Evolutionary conservation across 2,888 invertebrate species (phyloP), one percentile per base, ranked within the genome.

Genomic region (Rhingia campestris): DNA sequence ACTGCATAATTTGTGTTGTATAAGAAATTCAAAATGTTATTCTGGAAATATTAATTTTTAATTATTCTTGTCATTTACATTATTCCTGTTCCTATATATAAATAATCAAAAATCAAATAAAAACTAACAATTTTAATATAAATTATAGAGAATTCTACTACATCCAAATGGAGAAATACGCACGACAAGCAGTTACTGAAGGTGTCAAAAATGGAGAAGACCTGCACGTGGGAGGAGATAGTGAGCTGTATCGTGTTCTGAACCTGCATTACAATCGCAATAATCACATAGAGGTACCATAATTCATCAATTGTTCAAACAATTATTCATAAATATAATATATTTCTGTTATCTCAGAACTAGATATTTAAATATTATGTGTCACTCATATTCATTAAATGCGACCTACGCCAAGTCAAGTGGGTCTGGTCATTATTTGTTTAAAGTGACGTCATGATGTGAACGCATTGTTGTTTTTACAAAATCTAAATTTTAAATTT

Each of bases 151-250:
- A 99, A 94, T 99, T 99, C 94, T 99, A 98, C 94, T 99, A 99
- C 93, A 99, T 99, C 91, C 99, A 99, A 93, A 99, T 99, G 99
- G 99, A 99, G 93, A 99, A 99, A 92, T 99, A 98, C 93, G 99
- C 99, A 86, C 94, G 99, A 88, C 99, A 99, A 92, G 97, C 98
- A 59, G 96, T 99, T 89, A 97, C 97, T 88, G 99, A 99, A 93
- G 99, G 99, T 86, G 94, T 98, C 88, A 97, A 97, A 92, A 95
- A 95, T 89, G 95, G 96, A 22, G 98, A 99, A 87, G 98, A 99
- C 90, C 94, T 99, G 81, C 96, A 96, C 91, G 98, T 99, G 77
- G 96, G 96, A 86, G 95, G 95, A 75, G 99, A 99, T 92, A 98
- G 98, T 82, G 99, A 99, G 92, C 95, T 99, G 88, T 99, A 98